Evolutionary conservation across 2,113 vertebrate genomes (phyloP).

Genomic region (Dicerorhinus sumatrensis): DNA sequence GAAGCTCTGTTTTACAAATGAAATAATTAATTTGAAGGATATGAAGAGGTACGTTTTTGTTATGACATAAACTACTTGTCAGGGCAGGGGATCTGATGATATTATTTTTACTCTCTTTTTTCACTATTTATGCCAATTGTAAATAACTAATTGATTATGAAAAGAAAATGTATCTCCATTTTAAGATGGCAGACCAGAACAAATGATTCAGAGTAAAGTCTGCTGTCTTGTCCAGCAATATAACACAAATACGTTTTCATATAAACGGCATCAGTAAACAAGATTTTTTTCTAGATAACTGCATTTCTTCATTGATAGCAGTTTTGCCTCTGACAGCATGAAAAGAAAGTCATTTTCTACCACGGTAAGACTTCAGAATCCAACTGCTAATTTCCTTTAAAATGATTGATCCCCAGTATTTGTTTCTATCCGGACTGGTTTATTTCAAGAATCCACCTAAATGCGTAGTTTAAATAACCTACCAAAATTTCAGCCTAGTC

Average conservation of each 20-base stretch:
- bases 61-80: slow-evolving; percentile 11
- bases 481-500: not conserved
- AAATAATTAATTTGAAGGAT: slow-evolving; percentile 31
- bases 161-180: not conserved
- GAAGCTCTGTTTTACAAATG: not conserved
- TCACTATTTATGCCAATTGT: not conserved
- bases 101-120: slow-evolving; percentile 3
- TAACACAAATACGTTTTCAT: not conserved
- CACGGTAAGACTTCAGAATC: not conserved
- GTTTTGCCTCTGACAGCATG: not conserved
- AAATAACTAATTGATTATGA: not conserved
- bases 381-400: not conserved
- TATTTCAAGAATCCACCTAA: not conserved
- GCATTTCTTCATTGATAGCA: not conserved
- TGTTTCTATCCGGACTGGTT: not conserved
- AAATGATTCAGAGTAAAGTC: slow-evolving; percentile 19
- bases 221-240: not conserved
- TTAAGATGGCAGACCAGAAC: not conserved
- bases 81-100: not conserved
- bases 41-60: not conserved
- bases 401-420: not conserved
- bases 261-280: not conserved
- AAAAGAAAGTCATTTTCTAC: slow-evolving; percentile 10
- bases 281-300: not conserved
- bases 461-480: not conserved